Evolutionary conservation across 1,140 invertebrate genomes (phyloP).

Genomic region (Trachymyrmex cornetzi): DNA sequence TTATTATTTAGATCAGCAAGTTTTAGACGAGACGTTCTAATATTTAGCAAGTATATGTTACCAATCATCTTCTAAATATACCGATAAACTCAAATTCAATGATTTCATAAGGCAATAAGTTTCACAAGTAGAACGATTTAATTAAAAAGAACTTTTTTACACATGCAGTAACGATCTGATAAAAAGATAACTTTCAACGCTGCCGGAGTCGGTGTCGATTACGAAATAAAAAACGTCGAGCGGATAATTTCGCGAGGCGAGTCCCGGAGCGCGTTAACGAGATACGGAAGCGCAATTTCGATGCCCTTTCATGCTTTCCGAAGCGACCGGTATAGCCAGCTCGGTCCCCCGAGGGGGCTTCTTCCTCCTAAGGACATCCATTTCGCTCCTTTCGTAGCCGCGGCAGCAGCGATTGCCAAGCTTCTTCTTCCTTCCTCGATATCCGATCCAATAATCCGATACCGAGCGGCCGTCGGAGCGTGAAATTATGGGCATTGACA

Average conservation of each 20-base stretch:
- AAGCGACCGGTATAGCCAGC: conserved; percentile 36
- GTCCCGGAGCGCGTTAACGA: conserved; percentile 60
- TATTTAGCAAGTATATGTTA: neutral
- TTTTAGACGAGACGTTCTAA: neutral
- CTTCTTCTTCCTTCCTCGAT: conserved; percentile 74
- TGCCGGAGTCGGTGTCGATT: conserved; percentile 13
- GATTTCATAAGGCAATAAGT: neutral
- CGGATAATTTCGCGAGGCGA: neutral
- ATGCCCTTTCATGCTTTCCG: conserved; percentile 72
- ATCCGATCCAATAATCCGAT: conserved; percentile 84
- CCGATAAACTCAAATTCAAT: neutral
- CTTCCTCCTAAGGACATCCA: conserved; percentile 69
- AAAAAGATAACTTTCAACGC: conserved; percentile 16
- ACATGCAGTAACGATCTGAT: neutral
- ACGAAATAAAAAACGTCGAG: conserved; percentile 51
- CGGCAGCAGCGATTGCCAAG: conserved; percentile 66
- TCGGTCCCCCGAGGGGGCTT: conserved; percentile 53
- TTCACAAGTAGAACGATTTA: neutral
- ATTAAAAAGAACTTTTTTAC: neutral
- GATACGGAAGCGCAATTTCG: conserved; percentile 74
- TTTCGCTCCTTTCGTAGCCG: conserved; percentile 60
- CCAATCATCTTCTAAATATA: neutral
- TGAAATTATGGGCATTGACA: conserved; percentile 84
- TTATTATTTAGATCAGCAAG: conserved; percentile 18
- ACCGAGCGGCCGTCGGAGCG: conserved; percentile 81